Percentiles rank a stretch among this genome's conserved stretches.
Conservation (phyloP, 2,888 invertebrate species). For the Gandaritis pyraliata region DNA sequence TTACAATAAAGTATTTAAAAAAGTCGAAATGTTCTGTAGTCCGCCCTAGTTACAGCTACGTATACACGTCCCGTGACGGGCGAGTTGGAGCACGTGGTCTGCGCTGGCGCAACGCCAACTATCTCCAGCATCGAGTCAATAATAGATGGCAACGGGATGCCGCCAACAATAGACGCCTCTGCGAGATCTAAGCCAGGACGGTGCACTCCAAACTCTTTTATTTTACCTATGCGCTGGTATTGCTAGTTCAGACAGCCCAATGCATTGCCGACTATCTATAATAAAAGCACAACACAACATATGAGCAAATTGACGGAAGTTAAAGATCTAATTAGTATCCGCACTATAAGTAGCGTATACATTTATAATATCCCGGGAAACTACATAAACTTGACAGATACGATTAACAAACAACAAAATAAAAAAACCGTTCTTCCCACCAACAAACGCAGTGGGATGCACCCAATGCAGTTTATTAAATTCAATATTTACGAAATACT, state of each 20-base stretch:
- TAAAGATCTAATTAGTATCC: neutral
- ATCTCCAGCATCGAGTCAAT: constrained; percentile 84
- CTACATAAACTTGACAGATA: too few relatives aligned
- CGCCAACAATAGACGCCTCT: constrained; percentile 82
- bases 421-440: too few relatives aligned
- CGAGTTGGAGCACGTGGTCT: constrained; percentile 72
- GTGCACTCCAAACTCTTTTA: constrained; percentile 30
- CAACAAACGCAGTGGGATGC: too few relatives aligned
- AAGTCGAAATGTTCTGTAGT: constrained; percentile 46
- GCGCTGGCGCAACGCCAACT: constrained; percentile 78
- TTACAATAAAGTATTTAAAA: constrained; percentile 6
- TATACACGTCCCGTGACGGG: constrained; percentile 77
- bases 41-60: constrained; percentile 51
- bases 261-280: constrained; percentile 32
- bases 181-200: constrained; percentile 43
- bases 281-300: constrained; percentile 20
- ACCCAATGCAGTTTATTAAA: neutral
- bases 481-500: constrained; percentile 15
- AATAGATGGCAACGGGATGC: constrained; percentile 82
- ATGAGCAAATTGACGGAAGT: neutral
- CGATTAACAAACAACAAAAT: too few relatives aligned
- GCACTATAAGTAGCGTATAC: too few relatives aligned
- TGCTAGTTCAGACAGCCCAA: neutral
- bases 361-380: too few relatives aligned
- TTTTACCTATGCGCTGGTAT: constrained; percentile 21